Evolutionary conservation across 2,888 invertebrate genomes (phyloP).

Genomic region (Lasioglossum lativentre): DNA sequence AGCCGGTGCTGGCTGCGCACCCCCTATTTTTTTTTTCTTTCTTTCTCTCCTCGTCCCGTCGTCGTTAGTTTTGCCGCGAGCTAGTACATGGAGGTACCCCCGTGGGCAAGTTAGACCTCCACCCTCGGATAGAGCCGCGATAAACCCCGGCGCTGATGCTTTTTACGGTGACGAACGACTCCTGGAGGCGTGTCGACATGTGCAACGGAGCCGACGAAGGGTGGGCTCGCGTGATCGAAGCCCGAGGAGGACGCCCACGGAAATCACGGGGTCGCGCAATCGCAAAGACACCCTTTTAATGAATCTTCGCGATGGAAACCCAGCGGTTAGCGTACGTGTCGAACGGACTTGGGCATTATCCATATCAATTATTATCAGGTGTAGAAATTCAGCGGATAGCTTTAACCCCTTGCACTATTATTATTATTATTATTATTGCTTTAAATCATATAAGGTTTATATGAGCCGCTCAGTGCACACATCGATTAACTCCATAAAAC

Average conservation of each 20-base stretch:
- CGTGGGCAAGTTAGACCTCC: conserved; percentile 54
- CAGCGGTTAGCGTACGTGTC: conserved; percentile 26
- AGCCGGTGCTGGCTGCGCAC: conserved; percentile 11
- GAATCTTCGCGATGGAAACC: conserved; percentile 51
- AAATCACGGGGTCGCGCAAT: conserved; percentile 74
- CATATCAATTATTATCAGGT: not conserved
- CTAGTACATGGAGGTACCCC: conserved; percentile 28
- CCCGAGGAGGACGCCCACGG: conserved; percentile 69
- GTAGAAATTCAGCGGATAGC: not conserved
- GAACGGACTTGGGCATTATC: not conserved
- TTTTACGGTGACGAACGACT: conserved; percentile 75
- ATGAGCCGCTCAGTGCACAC: too few relatives aligned
- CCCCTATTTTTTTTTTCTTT: conserved; percentile 2
- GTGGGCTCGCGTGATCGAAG: conserved; percentile 72
- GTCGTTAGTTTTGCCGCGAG: conserved; percentile 53
- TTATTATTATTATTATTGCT: too few relatives aligned
- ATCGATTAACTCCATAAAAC: too few relatives aligned
- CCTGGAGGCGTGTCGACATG: conserved; percentile 79
- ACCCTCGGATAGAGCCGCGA: conserved; percentile 57
- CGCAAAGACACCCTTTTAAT: conserved; percentile 65
- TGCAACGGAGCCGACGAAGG: conserved; percentile 70
- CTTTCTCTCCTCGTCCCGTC: conserved; percentile 15
- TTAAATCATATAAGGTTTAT: too few relatives aligned
- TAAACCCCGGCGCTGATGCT: conserved; percentile 66
- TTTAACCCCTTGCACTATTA: too few relatives aligned